phyloP scores from a whole-genome alignment of 2,113 vertebrate species.

The Corythornis madagascariensis region DNA sequence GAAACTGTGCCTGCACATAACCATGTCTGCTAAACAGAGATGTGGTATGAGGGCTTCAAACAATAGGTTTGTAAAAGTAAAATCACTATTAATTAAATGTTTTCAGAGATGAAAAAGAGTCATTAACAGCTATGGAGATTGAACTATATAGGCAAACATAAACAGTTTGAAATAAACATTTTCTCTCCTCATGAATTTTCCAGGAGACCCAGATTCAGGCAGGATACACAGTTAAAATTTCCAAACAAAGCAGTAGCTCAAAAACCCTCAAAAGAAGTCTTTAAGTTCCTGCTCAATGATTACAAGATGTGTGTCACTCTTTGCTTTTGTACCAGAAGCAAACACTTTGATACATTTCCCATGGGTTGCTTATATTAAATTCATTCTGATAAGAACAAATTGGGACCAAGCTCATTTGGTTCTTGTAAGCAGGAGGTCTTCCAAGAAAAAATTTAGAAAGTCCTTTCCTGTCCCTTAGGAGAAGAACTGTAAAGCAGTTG shows the following conservation, averaged over 20 bases:
- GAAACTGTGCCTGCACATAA: neutral
- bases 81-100: neutral
- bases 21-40: neutral
- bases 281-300: neutral
- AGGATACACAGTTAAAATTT: neutral
- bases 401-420: neutral
- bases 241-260: neutral
- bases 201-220: neutral
- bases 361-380: neutral
- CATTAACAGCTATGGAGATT: neutral
- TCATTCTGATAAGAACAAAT: neutral
- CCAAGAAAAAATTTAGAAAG: neutral
- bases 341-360: neutral
- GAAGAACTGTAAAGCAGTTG: neutral
- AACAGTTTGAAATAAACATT: neutral
- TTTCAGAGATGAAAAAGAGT: neutral
- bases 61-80: neutral
- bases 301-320: neutral
- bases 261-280: neutral
- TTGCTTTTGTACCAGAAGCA: neutral
- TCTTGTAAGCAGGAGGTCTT: neutral
- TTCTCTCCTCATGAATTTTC: neutral
- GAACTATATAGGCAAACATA: neutral
- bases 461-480: neutral
- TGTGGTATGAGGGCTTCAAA: neutral